Base-by-base conservation (phyloP, 2,797 vertebrate genomes). In the Hemibagrus guttatus region DNA sequence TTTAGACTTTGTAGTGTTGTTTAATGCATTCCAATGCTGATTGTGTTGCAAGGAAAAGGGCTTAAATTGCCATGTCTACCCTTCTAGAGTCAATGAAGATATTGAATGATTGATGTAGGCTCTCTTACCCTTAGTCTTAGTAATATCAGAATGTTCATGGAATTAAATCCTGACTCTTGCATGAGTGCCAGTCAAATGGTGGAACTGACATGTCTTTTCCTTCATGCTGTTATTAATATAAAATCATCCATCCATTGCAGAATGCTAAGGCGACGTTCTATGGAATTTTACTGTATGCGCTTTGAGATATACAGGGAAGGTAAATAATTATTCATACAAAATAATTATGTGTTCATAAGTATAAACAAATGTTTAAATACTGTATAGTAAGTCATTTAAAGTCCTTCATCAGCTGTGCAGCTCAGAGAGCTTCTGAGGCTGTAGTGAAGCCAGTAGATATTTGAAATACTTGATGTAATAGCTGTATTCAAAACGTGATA, bases 11-110 rank as follows among this genome's bases (percentile, higher is more conserved):
- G 63, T 58, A 56, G 64, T 81, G 61, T 86, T 81, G 85, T 89
- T 80, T 71, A 80, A 87, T 83, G 82, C 79, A 58, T 88, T 84
- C 69, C 78, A 54, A 86, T 83, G 75, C 66, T 90, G 86, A 78
- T 74, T 83, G 84, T 72, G 56, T 74, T 8, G 8, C 58, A 76
- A 88, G 61, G 54, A 42, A 56, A 83, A 49, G 19, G 14, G 23
- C 21, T 49, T 49, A n/a, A n/a, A 2, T 52, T 52, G 26, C 46
- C 26, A 28, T 8, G 13, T 54, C 46, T 75, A 75, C 2, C 46
- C 26, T 75, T 75, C 5, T 42, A 42, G 26, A 28, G 46, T 52
- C 72, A 28, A 49, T 17, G 46, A 75, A 52, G 14, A 52, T 17
- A 52, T 9, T 52, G 16, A 75, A 75, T 75, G 72, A n/a, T 54